Evolutionary conservation across 1,140 invertebrate species (phyloP).

Genomic region (Oreohelix idahoensis): DNA sequence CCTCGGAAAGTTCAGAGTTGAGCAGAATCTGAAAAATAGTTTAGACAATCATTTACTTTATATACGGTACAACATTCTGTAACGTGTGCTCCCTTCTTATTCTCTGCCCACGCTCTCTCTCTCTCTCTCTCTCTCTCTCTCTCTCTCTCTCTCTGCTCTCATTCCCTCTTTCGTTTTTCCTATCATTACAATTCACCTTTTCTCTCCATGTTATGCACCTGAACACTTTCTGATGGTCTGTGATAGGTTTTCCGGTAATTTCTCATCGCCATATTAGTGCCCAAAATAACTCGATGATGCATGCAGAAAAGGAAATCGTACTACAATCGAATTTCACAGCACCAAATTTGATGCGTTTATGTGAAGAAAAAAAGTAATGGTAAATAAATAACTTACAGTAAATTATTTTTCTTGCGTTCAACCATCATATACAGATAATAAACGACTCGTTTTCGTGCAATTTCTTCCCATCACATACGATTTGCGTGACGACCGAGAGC

Average conservation of each 20-base stretch:
- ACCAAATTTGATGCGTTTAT: too few species aligned
- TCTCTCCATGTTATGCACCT: not conserved
- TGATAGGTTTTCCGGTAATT: not conserved
- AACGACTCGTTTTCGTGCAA: not conserved
- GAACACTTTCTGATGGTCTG: not conserved
- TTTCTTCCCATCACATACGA: not conserved
- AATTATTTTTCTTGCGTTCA: too few species aligned
- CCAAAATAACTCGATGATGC: too few species aligned
- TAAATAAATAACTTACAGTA: too few species aligned
- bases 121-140: not conserved
- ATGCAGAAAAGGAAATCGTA: not conserved
- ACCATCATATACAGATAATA: not conserved
- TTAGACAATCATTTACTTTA: too few species aligned
- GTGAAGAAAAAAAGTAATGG: too few species aligned
- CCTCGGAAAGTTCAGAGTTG: too few species aligned
- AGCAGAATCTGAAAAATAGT: too few species aligned
- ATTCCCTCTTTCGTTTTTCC: not conserved
- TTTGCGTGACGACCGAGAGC: not conserved
- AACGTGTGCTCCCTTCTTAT: too few species aligned
- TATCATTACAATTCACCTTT: not conserved
- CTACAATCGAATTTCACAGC: not conserved
- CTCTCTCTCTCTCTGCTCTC: not conserved
- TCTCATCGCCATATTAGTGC: not conserved
- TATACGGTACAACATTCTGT: too few species aligned
- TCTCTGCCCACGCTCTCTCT: not conserved